These are phyloP conservation scores for Anastatus disparis DNA, from an alignment of 1,140 invertebrate species.

Conservation along the genomic window DNA sequence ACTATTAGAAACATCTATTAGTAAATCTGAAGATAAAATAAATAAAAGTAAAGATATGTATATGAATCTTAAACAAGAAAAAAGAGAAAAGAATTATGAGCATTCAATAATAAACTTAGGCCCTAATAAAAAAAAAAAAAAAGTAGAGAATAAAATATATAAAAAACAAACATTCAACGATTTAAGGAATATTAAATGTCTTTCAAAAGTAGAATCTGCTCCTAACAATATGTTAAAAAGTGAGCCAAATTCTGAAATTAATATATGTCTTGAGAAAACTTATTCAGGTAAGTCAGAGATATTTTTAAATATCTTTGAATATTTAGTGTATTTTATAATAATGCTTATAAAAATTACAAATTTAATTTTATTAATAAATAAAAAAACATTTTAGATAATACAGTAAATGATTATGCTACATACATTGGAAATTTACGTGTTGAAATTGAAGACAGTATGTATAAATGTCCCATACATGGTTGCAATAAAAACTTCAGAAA, in stretches of 20 bases:
- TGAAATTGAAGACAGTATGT: conserved; percentile 76
- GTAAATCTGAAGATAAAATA: conserved; percentile 46
- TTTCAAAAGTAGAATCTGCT: not conserved
- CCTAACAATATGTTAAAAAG: conserved; percentile 1
- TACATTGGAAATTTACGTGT: conserved; percentile 76
- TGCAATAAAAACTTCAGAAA: conserved; percentile 91
- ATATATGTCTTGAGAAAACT: not conserved
- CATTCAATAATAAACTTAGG: conserved; percentile 75
- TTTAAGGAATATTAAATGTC: not conserved
- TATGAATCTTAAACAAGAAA: conserved; percentile 72
- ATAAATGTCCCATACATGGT: conserved; percentile 82
- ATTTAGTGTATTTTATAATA: not conserved
- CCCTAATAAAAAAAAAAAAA: conserved; percentile 55
- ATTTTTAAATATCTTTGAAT: not conserved
- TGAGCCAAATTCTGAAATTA: not conserved
- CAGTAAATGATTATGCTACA: conserved; percentile 58
- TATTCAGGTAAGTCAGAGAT: not conserved
- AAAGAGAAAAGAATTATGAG: conserved; percentile 76
- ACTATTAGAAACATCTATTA: conserved; percentile 47
- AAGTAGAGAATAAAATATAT: conserved; percentile 47
- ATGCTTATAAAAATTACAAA: not conserved
- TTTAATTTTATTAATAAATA: not conserved
- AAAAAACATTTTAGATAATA: not conserved
- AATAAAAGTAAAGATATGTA: conserved; percentile 56
- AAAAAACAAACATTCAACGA: conserved; percentile 58